Base-by-base conservation (phyloP, 2,113 vertebrate species). In the Danio rerio region DNA sequence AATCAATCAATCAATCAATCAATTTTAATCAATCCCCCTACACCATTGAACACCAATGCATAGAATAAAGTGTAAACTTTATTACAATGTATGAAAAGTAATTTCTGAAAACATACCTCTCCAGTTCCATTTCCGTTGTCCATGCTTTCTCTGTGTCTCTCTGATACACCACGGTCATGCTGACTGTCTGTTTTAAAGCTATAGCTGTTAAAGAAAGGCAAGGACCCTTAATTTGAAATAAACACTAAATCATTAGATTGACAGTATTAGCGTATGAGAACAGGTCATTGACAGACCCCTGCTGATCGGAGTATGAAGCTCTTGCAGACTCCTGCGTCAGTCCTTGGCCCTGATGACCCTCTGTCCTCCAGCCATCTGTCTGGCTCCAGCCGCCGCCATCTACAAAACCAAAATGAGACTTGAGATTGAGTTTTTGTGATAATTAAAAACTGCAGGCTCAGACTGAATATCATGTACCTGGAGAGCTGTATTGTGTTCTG, bases 321-420 rank as follows among this genome's bases (percentile, higher is more conserved):
- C 82, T 84, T 68, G 80, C 62, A 63, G 80, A 88, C 20, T 86
- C 89, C 81, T 86, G 85, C 43, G 63, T 78, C 31, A 77, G 21
- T 42, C 69, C 13, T 58, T 74, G 45, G 0, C 87, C 88, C 0
- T 84, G 86, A 59, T 87, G 79, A 4, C 1, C 74, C 4, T 83
- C 81, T 6, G 83, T 16, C 70, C 85, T 78, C 88, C 86, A 71
- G 10, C 79, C 43, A 4, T 90, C 88, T 4, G 89, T 89, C 6
- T 71, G 66, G 52, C 42, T 71, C 91, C 89, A 90, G 70, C 87
- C 89, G 11, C 61, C 86, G n/a, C 77, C 81, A 85, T 90, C 92
- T 93, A 65, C 20, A 84, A 21, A 62, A 76, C 18, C 86, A 10
- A 3, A 71, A 0, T 8, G 9, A 82, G 61, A 45, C 52, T 43